phyloP scores from a whole-genome alignment of 2,888 invertebrate species.

The Pseudoips prasinana region DNA sequence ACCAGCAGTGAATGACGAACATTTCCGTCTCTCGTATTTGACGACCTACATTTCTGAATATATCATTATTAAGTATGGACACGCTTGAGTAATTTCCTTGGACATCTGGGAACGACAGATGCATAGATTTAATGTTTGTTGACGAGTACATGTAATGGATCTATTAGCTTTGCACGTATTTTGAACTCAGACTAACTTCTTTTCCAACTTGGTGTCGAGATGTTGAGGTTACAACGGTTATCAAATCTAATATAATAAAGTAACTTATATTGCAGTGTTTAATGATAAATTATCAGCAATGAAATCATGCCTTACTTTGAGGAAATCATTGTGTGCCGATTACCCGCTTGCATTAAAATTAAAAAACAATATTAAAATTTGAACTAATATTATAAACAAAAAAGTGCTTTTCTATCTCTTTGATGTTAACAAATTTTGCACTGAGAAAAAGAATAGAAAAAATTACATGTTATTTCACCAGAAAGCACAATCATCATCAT shows the following conservation, averaged over 20 bases:
- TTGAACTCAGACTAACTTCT: background rate
- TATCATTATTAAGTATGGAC: conserved; percentile 30
- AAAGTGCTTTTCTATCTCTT: too few species aligned
- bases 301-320: too few species aligned
- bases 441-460: too few species aligned
- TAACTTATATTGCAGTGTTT: background rate
- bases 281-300: background rate
- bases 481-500: too few species aligned
- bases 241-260: background rate
- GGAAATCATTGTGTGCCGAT: too few species aligned
- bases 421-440: too few species aligned
- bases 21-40: conserved; percentile 35
- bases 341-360: too few species aligned
- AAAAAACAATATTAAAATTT: too few species aligned
- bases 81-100: conserved; percentile 26
- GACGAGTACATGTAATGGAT: conserved; percentile 1
- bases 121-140: background rate
- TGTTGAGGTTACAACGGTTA: background rate
- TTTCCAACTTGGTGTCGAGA: background rate
- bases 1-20: conserved; percentile 26
- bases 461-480: too few species aligned
- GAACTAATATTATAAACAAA: too few species aligned
- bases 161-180: background rate
- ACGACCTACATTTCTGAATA: conserved; percentile 29
- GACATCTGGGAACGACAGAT: background rate